A percentile compares a stretch with the other conserved stretches of the same genome.
Evolutionary conservation across 2,888 invertebrate genomes (phyloP).

Genomic region (Andrena hattorfiana): DNA sequence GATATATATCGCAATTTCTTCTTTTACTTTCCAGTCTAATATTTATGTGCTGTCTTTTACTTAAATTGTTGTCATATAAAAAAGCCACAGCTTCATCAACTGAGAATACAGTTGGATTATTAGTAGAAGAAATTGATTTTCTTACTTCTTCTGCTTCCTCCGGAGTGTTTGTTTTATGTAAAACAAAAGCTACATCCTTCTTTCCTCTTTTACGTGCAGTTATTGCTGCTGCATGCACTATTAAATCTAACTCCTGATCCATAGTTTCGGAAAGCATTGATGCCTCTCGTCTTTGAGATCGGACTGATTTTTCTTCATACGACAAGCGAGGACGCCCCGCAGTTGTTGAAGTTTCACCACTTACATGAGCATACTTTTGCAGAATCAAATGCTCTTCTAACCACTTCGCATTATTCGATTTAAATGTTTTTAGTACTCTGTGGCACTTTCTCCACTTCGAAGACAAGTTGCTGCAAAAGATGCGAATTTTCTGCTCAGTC

Average conservation of each 20-base stretch:
- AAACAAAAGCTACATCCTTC: background rate
- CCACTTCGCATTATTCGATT: background rate
- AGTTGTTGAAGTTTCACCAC: background rate
- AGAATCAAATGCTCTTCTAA: background rate
- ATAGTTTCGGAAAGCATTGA: slow-evolving; percentile 6
- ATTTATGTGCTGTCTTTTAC: slow-evolving; percentile 1
- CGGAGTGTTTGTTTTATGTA: background rate
- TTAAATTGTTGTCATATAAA: slow-evolving; percentile 2
- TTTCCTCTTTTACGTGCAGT: slow-evolving; percentile 3
- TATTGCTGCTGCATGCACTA: slow-evolving; percentile 5
- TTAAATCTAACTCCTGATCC: slow-evolving; percentile 2
- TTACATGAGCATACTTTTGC: background rate
- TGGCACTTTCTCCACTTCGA: background rate
- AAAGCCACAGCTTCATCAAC: slow-evolving; percentile 7
- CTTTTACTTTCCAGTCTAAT: slow-evolving; percentile 10
- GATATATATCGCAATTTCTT: slow-evolving; percentile 8
- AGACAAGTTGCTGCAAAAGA: background rate
- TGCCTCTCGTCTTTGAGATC: slow-evolving; percentile 8
- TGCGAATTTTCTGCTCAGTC: background rate
- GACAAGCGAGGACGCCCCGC: background rate
- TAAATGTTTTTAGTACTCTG: background rate
- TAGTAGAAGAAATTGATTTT: background rate
- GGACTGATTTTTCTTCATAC: background rate
- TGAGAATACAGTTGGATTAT: background rate
- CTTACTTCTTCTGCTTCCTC: background rate